Base-by-base conservation (phyloP, 2,888 invertebrate genomes). In the Frankliniella fusca region DNA sequence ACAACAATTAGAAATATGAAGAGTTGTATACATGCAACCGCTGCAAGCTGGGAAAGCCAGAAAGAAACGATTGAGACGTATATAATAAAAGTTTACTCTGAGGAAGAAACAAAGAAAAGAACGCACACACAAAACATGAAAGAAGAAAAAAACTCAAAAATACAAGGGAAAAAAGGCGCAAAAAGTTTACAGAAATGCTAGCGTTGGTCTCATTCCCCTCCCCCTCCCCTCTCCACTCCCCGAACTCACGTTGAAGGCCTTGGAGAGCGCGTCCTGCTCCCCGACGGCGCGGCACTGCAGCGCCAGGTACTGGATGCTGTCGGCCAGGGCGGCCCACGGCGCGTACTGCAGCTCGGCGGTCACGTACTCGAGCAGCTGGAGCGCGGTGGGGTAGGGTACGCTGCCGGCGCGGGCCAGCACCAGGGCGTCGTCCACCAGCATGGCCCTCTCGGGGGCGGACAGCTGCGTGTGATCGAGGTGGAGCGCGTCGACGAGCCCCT, bases 381-480 rank as follows among this genome's bases (percentile, higher is more conserved):
- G 89, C 0, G 93, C 92, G 9, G 90, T 88, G 80, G 88, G 89
- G 86, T 93, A 93, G 85, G 91, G 87, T 0, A 93, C 86, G 79
- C 89, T 87, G 0, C 90, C 90, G 0, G 90, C 89, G 85, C 92
- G 90, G 20, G 93, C 93, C 10, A 92, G 86, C 86, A 92, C 91
- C 86, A 92, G 91, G 0, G 93, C 91, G 86, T 95, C 95, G 86
- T 94, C 93, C 15, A 95, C 90, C 0, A 95, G 88, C 86, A 94
- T 94, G 0, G 93, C 93, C 82, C 93, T 90, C 49, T 92, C 92
- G 3, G 92, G 88, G 0, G 91, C 88, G 0, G 92, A 90, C 81
- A 92, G 90, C 3, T n/a, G 89, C 87, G 3, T 86, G 0, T 89
- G 86, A 61, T 87, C 85, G 79, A 84, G 85, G 79, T 86, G 83